Base-by-base conservation (phyloP, 2,797 vertebrate species). In the Sphaeramia orbicularis region DNA sequence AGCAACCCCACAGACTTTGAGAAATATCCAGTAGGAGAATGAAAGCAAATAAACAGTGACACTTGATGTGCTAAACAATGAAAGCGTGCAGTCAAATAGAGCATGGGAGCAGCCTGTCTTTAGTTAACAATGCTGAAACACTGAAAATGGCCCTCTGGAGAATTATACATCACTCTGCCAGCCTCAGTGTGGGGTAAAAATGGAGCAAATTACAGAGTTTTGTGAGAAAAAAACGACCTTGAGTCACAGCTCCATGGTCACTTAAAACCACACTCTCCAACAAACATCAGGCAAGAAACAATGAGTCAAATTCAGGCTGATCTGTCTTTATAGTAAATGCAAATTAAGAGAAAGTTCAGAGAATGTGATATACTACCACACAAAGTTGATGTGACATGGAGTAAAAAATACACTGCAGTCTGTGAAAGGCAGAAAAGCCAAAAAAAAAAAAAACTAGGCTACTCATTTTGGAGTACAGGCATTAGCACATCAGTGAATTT, bases 221-320 rank as follows among this genome's bases (percentile, higher is more conserved):
- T 59, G 43, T 63, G 51, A 62, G 62, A 27, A 59, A 74, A 36
- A 61, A 69, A 41, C n/a, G 10, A 78, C 68, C 61, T 19, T 3
- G 9, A 70, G 86, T 83, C 83, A 85, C 5, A 50, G 82, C 82
- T 91, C 81, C 72, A 67, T 76, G 71, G 70, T 51, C 71, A 58
- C 48, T 44, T 80, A 65, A 79, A 90, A 91, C 84, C 83, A 30
- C 78, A 63, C 27, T 48, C 70, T 76, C 62, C 51, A 27, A 55
- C 65, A 79, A 58, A 16, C 61, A 48, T n/a, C 62, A 55, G 69
- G 76, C 44, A 55, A 71, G 55, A 50, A 42, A 43, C 49, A 71
- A 64, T 1, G 10, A 69, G 51, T 36, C 19, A 59, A 49, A 65
- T 9, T 67, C 50, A 4, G 54, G 7, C 56, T 36, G 27, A 27